These are phyloP conservation scores for Xestobium rufovillosum DNA, from an alignment of 2,888 invertebrate genomes.

Conservation along the genomic window DNA sequence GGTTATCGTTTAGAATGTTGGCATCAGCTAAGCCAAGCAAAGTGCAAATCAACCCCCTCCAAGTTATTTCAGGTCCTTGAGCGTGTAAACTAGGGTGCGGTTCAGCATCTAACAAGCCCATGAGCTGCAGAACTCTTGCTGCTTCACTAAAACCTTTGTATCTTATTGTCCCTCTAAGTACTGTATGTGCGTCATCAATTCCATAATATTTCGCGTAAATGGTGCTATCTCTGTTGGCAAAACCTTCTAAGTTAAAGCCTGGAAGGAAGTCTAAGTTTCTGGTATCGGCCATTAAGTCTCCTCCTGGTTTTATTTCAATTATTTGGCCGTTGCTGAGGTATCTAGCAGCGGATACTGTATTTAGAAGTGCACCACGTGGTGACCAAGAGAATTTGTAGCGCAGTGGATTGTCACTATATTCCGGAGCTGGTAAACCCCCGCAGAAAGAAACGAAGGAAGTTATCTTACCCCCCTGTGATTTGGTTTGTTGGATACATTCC, in stretches of 20 bases:
- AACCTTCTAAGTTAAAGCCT: constrained; percentile 94
- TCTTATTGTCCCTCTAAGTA: constrained; percentile 88
- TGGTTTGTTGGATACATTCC: constrained; percentile 92
- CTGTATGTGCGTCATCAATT: constrained; percentile 76
- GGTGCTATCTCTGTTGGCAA: constrained; percentile 85
- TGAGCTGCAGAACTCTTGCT: constrained; percentile 75
- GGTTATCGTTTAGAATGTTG: constrained; percentile 88
- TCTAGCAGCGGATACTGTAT: constrained; percentile 83
- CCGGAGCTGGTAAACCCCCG: constrained; percentile 95
- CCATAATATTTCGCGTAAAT: constrained; percentile 83
- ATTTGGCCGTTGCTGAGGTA: constrained; percentile 49
- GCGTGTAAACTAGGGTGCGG: constrained; percentile 88
- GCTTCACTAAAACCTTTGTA: constrained; percentile 85
- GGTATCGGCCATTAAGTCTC: constrained; percentile 78
- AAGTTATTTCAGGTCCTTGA: constrained; percentile 91
- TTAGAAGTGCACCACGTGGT: constrained; percentile 85
- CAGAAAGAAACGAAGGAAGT: constrained; percentile 96
- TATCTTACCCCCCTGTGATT: constrained; percentile 81
- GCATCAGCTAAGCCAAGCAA: constrained; percentile 74
- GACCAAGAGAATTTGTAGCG: constrained; percentile 97
- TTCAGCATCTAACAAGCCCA: constrained; percentile 81
- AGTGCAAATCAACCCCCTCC: constrained; percentile 81
- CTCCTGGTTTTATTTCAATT: constrained; percentile 83
- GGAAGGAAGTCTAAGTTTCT: constrained; percentile 84
- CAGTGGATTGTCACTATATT: constrained; percentile 84